Conservation (phyloP, 2,797 vertebrate genomes). For the Staurois parvus region DNA sequence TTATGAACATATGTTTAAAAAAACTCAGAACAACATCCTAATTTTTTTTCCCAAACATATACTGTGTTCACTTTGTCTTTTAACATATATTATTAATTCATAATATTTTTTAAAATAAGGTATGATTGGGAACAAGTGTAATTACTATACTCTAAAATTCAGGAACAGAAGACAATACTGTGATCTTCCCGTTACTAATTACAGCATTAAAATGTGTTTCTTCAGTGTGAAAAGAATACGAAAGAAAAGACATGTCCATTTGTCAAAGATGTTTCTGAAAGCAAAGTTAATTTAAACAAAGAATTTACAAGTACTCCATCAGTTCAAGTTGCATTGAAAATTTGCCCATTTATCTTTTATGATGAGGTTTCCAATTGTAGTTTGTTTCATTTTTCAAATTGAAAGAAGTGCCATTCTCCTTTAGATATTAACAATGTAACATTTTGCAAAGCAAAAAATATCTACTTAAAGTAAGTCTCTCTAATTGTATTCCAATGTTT, state of each 20-base stretch:
- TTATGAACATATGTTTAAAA: too few species aligned
- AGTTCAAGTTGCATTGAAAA: constrained; percentile 17
- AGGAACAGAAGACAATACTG: constrained; percentile 52
- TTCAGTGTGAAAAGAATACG: background rate
- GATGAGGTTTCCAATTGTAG: constrained; percentile 26
- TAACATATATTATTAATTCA: background rate
- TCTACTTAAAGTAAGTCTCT: too few species aligned
- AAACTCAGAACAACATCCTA: too few species aligned
- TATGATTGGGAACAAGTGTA: constrained; percentile 26
- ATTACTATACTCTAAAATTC: constrained; percentile 51
- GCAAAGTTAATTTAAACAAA: constrained; percentile 37
- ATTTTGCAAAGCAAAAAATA: too few species aligned
- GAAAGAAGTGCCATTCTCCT: background rate
- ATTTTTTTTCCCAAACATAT: too few species aligned
- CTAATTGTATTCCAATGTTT: too few species aligned
- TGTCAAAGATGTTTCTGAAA: constrained; percentile 37
- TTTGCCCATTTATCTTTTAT: constrained; percentile 47
- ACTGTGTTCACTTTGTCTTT: too few species aligned
- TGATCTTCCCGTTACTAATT: constrained; percentile 40
- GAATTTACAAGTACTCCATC: background rate
- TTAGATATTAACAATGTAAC: too few species aligned
- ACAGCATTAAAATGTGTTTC: constrained; percentile 16
- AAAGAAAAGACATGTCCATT: constrained; percentile 14
- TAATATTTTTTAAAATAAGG: constrained; percentile 12
- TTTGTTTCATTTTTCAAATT: constrained; percentile 23